Conservation (phyloP, 2,888 invertebrate species). For the Cerceris rybyensis region DNA sequence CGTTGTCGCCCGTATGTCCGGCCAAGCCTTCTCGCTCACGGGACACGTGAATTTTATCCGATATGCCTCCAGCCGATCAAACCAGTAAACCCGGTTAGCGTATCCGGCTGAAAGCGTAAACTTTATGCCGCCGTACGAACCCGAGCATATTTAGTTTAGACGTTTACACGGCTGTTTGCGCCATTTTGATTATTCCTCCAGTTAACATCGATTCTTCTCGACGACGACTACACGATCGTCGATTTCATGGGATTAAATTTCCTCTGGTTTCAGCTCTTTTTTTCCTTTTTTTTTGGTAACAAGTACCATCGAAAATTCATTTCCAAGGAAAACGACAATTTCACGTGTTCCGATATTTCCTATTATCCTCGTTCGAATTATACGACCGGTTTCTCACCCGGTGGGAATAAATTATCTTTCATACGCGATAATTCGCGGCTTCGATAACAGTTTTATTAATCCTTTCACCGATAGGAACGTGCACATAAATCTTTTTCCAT, state of each 20-base stretch:
- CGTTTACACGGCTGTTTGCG: not conserved
- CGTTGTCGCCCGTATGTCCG: constrained; percentile 53
- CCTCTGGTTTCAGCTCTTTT: not conserved
- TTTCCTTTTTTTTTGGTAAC: not conserved
- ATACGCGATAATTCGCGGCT: constrained; percentile 29
- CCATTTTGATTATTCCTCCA: not conserved
- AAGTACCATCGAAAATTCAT: not conserved
- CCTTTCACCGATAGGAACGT: constrained; percentile 31
- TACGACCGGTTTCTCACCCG: not conserved
- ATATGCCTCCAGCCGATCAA: constrained; percentile 43
- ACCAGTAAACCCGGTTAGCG: constrained; percentile 36
- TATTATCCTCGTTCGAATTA: too few species aligned
- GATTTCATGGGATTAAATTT: too few species aligned
- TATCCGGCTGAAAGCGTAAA: constrained; percentile 17
- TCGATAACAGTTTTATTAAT: constrained; percentile 34
- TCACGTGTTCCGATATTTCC: too few species aligned
- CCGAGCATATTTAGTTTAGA: constrained; percentile 1
- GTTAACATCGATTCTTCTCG: too few species aligned
- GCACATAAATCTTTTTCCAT: constrained; percentile 59
- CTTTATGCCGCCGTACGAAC: not conserved
- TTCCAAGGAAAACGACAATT: too few species aligned
- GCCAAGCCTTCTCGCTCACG: constrained; percentile 27
- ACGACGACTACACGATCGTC: too few species aligned
- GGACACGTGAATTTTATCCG: constrained; percentile 55
- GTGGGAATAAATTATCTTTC: constrained; percentile 4